Percentiles rank a stretch among this genome's conserved stretches.
Conservation (phyloP, 1,140 invertebrate genomes). For the Meloidogyne chitwoodi region DNA sequence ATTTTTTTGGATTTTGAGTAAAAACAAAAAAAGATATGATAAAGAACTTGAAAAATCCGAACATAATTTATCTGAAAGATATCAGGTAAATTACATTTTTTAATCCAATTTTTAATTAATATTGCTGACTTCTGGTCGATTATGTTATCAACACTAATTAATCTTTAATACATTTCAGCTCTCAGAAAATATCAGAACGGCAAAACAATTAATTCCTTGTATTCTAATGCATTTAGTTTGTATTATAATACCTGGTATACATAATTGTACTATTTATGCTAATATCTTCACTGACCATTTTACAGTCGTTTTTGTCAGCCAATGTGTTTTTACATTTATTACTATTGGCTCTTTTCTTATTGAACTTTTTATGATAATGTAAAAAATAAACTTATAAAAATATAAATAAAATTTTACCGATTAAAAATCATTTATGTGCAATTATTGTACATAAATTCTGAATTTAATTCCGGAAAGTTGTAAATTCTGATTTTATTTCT, state of each 20-base stretch:
- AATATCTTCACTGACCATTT: neutral
- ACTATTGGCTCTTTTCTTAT: neutral
- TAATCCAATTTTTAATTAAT: too few species aligned
- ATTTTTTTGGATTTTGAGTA: neutral
- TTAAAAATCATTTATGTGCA: too few species aligned
- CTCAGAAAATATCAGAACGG: neutral
- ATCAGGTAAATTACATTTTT: neutral
- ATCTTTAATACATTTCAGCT: neutral
- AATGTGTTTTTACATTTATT: neutral
- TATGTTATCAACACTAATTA: too few species aligned
- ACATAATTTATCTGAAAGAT: neutral
- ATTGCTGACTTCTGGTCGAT: too few species aligned
- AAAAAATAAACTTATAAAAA: too few species aligned
- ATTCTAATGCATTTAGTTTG: neutral
- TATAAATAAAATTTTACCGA: too few species aligned
- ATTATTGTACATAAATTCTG: too few species aligned
- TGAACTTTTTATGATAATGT: neutral
- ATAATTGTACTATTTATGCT: neutral
- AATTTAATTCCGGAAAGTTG: too few species aligned
- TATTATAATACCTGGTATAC: neutral
- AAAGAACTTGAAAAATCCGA: neutral
- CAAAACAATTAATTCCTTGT: neutral
- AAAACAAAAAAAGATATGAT: neutral
- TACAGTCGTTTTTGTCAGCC: neutral
- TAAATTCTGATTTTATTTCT: too few species aligned